Evolutionary conservation across 2,113 vertebrate species (phyloP), one percentile per base, ranked within the genome.

Genomic region (Elanoides forficatus): DNA sequence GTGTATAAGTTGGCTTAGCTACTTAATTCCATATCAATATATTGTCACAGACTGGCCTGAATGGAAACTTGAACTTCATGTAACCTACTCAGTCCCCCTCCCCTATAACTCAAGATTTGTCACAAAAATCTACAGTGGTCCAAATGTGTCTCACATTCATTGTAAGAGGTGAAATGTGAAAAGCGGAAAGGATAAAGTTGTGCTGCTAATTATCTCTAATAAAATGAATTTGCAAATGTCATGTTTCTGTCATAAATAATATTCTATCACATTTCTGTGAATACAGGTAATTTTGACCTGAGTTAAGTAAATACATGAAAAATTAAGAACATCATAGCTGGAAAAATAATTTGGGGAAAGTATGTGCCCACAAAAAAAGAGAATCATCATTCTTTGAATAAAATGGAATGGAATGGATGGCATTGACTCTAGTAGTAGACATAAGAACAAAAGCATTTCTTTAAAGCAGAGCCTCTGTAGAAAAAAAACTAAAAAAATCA

Each of bases 41-140:
- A 27, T 73, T 66, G 27, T 48, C 20, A 78, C 8, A 81, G 18
- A 15, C 3, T 70, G 4, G 1, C 8, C 62, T 66, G 26, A 88
- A 79, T 27, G 13, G 10, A 81, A 90, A 26, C 4, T 43, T 62
- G n/a, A 47, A 70, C 55, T 71, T 91, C 32, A 38, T 18, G 7
- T 60, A 22, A 8, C 2, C 5, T 52, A 2, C 9, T 53, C 13
- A 66, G 9, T 2, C 70, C 11, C 9, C 7, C 7, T 68, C 7
- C 11, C 1, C 6, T 67, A 10, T 59, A 63, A 53, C 10, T 52
- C 40, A 45, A 40, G 10, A 42, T 50, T 55, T 7, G 0, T 85
- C 23, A 47, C 11, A 72, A 86, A 75, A 32, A 70, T 8, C 5
- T 32, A 34, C 10, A 53, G 13, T 13, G 5, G 19, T 34, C 22